Base-by-base conservation (phyloP, 1,140 invertebrate species). In the Macrobrachium nipponense region DNA sequence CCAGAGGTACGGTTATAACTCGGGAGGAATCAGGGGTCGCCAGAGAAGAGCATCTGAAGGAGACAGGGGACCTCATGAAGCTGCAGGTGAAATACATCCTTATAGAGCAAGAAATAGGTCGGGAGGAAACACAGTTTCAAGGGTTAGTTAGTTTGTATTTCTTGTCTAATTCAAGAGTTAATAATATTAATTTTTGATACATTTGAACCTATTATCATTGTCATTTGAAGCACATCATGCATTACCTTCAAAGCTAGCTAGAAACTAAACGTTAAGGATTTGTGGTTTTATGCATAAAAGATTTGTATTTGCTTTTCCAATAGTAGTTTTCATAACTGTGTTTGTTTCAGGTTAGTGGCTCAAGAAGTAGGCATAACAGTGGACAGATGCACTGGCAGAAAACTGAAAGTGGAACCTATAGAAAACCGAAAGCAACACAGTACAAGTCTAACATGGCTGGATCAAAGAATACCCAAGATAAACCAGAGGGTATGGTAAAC, bases 41-140 rank as follows among this genome's bases (percentile, higher is more conserved):
- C 68, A 86, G 73, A 68, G 88, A 15, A 72, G 88, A 14, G 88
- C 86, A 20, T 89, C 88, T 18, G 88, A 89, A 77, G 88, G 88
- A 17, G 88, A 89, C 76, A 60, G 80, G 20, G 62, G 72, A 18
- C 80, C 82, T 23, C 17, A 61, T 18, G 51, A 51, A 51, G 51
- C 27, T 43, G 23, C 44, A 62, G 0, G 79, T 82, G 66, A 23
- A 75, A 17, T 51, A 80, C 20, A 70, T 15, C 68, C 64, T 64
- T 17, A 77, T 6, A 87, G 86, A 43, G 75, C 80, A n/a, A 85
- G 88, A 58, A 87, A 86, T 36, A 77, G 82, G 20, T 89, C 88
- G 0, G 88, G 88, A 72, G 85, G 79, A 77, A 58, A 81, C 59
- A 58, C 36, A 15, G 36, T 62, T 10, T 15, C 70, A 17, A 81